These are phyloP conservation scores for Clarias platycephalus DNA, from an alignment of 2,797 vertebrate species.

Conservation along the genomic window DNA sequence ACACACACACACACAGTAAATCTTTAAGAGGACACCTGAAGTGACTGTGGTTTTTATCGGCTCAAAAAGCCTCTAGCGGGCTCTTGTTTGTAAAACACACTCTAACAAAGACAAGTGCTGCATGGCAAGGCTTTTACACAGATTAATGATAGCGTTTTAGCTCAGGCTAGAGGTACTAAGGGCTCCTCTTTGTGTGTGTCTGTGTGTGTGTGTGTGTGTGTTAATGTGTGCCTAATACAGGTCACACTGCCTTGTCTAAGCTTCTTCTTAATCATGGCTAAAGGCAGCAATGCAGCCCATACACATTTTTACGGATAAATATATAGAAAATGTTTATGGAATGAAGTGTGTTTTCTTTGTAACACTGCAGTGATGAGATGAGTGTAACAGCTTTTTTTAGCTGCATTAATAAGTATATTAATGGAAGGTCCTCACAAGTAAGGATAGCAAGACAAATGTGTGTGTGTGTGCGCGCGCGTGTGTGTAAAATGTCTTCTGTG, in stretches of 20 bases:
- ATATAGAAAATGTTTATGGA: not conserved
- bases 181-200: conserved; percentile 56
- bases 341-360: not conserved
- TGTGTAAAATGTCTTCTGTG: conserved; percentile 33
- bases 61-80: conserved; percentile 79
- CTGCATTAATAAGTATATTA: not conserved
- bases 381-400: not conserved
- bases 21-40: conserved; percentile 55
- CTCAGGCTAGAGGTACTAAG: conserved; percentile 55
- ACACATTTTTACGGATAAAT: not conserved
- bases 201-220: conserved; percentile 16
- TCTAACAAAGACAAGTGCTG: conserved; percentile 73
- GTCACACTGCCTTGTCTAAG: conserved; percentile 32
- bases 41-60: conserved; percentile 72
- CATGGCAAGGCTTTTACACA: conserved; percentile 73
- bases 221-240: conserved; percentile 45
- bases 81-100: conserved; percentile 75
- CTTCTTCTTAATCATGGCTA: conserved; percentile 16
- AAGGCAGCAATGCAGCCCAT: not conserved
- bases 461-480: conserved; percentile 24
- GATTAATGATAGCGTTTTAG: conserved; percentile 73
- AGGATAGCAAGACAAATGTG: not conserved
- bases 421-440: not conserved
- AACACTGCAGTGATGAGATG: not conserved
- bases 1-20: conserved; percentile 12